These are phyloP conservation scores for Lepetodrilus schrolli DNA, from an alignment of 2,888 invertebrate species.

Conservation along the genomic window DNA sequence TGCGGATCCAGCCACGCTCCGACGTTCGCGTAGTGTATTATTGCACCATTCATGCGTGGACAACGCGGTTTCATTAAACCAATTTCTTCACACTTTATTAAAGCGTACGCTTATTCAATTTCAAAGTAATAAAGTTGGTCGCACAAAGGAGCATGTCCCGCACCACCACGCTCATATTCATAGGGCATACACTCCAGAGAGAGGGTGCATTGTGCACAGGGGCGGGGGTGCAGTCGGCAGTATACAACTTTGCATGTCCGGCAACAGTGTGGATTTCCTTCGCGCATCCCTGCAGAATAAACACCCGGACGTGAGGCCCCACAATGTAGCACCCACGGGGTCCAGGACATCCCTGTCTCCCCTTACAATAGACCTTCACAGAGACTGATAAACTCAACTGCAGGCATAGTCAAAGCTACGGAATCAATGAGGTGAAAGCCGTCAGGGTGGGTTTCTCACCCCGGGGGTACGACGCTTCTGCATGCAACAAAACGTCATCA, in stretches of 20 bases:
- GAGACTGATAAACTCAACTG: too few relatives aligned
- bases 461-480: background rate
- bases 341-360: background rate
- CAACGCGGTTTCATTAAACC: background rate
- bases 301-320: too few relatives aligned
- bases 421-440: background rate
- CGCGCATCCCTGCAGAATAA: too few relatives aligned
- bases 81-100: conserved; percentile 12
- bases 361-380: background rate
- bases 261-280: too few relatives aligned
- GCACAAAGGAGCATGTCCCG: background rate
- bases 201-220: background rate
- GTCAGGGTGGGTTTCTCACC: background rate
- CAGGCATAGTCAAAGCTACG: too few relatives aligned
- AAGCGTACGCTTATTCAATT: conserved; percentile 13
- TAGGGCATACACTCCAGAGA: background rate
- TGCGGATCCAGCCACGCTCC: background rate
- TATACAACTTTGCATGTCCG: too few relatives aligned
- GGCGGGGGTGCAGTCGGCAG: too few relatives aligned
- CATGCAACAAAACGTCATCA: conserved; percentile 2
- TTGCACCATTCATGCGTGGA: background rate
- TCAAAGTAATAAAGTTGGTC: conserved; percentile 11
- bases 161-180: too few relatives aligned
- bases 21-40: background rate
- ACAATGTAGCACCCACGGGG: background rate